A percentile compares a stretch with the other conserved stretches of the same genome.
Conservation (phyloP, 2,113 vertebrate genomes). For the Cardinalis cardinalis region DNA sequence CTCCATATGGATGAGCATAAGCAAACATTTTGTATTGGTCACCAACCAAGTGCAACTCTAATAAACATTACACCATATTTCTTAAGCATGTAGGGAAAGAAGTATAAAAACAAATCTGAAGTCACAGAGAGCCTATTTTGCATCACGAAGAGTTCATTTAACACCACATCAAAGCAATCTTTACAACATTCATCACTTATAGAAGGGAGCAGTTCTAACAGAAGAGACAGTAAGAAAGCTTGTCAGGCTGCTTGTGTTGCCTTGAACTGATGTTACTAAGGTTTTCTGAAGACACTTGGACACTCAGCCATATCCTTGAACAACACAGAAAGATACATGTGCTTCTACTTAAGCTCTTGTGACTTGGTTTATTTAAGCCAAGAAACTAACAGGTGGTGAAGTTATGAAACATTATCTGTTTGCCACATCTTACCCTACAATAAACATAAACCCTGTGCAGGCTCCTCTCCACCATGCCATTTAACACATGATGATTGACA, state of each 20-base stretch:
- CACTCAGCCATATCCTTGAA: slow-evolving; percentile 36
- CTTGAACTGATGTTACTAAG: not conserved
- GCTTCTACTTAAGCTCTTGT: slow-evolving; percentile 48
- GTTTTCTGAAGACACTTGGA: slow-evolving; percentile 55
- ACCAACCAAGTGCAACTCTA: not conserved
- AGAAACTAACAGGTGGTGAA: slow-evolving; percentile 74
- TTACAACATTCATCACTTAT: slow-evolving; percentile 4
- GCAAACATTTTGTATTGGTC: slow-evolving; percentile 1
- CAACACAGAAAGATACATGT: slow-evolving; percentile 37
- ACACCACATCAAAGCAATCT: slow-evolving; percentile 28
- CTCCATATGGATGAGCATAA: slow-evolving; percentile 1
- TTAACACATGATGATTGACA: slow-evolving; percentile 85
- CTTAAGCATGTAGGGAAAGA: not conserved
- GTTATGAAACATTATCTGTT: slow-evolving; percentile 67
- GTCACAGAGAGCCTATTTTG: not conserved
- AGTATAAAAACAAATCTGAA: not conserved
- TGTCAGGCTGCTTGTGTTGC: not conserved
- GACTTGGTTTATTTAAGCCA: slow-evolving; percentile 60
- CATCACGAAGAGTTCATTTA: not conserved
- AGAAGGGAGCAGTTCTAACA: not conserved
- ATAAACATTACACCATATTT: not conserved
- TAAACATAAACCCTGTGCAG: slow-evolving; percentile 61
- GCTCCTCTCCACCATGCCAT: slow-evolving; percentile 61
- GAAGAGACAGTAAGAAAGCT: slow-evolving; percentile 28
- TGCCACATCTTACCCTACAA: slow-evolving; percentile 53